Conservation (phyloP, 2,113 vertebrate species). For the Gobio gobio region DNA sequence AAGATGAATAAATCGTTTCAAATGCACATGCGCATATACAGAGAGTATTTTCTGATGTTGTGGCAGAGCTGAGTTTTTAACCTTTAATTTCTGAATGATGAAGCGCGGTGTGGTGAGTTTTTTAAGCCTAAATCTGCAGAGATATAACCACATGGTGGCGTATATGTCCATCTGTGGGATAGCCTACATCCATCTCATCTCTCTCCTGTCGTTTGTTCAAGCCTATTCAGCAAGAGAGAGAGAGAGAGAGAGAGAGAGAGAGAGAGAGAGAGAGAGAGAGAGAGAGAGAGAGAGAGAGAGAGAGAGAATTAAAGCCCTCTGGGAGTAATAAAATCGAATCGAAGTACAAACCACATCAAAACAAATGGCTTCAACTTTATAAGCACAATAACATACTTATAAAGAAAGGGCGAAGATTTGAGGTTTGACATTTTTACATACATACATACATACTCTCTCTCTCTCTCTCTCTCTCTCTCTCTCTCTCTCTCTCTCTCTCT, state of each 20-base stretch:
- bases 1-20: not conserved
- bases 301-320: not conserved
- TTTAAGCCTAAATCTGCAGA: not conserved
- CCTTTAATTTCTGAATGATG: not conserved
- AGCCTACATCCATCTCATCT: not conserved
- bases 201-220: not conserved
- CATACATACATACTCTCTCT: too few species aligned
- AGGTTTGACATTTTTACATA: not conserved
- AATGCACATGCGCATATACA: not conserved
- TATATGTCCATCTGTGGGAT: conserved; percentile 10
- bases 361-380: conserved; percentile 14
- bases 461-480: too few species aligned
- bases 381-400: not conserved
- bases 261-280: conserved; percentile 23
- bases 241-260: not conserved
- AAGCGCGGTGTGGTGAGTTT: not conserved
- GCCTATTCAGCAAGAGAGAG: conserved; percentile 9
- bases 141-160: conserved; percentile 55
- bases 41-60: not conserved
- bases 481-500: too few species aligned
- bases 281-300: too few species aligned
- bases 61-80: not conserved
- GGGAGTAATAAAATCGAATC: conserved; percentile 20
- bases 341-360: conserved; percentile 23
- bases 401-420: not conserved